These are phyloP conservation scores for Morinoia aosen DNA, from an alignment of 2,888 invertebrate genomes.

Conservation along the genomic window DNA sequence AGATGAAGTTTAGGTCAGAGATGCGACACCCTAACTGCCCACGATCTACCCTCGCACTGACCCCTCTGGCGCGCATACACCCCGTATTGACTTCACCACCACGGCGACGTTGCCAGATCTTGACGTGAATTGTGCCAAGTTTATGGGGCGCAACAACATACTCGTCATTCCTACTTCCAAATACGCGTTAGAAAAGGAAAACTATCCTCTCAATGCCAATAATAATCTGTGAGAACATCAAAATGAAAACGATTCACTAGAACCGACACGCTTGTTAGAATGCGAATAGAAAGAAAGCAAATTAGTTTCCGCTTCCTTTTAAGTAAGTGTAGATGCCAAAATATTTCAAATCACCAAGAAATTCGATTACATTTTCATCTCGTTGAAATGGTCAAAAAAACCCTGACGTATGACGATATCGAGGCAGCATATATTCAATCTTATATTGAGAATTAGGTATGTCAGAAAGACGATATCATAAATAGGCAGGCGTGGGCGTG, in stretches of 20 bases:
- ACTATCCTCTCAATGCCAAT: not conserved
- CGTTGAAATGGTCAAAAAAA: not conserved
- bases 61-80: constrained; percentile 48
- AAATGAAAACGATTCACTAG: not conserved
- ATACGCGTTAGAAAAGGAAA: not conserved
- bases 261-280: not conserved
- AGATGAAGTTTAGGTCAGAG: constrained; percentile 41
- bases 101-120: constrained; percentile 33
- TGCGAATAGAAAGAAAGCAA: not conserved
- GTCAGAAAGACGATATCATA: not conserved
- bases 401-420: not conserved
- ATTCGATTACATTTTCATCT: not conserved
- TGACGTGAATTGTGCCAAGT: not conserved
- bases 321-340: not conserved
- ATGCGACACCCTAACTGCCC: constrained; percentile 25
- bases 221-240: not conserved
- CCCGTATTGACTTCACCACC: constrained; percentile 53
- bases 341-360: not conserved
- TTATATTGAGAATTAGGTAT: not conserved
- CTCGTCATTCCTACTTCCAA: not conserved
- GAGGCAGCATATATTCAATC: not conserved
- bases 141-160: not conserved
- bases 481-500: not conserved
- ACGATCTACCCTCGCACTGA: constrained; percentile 43
- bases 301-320: not conserved